Evolutionary conservation across 2,113 vertebrate genomes (phyloP).

Genomic region (Chionomys nivalis): DNA sequence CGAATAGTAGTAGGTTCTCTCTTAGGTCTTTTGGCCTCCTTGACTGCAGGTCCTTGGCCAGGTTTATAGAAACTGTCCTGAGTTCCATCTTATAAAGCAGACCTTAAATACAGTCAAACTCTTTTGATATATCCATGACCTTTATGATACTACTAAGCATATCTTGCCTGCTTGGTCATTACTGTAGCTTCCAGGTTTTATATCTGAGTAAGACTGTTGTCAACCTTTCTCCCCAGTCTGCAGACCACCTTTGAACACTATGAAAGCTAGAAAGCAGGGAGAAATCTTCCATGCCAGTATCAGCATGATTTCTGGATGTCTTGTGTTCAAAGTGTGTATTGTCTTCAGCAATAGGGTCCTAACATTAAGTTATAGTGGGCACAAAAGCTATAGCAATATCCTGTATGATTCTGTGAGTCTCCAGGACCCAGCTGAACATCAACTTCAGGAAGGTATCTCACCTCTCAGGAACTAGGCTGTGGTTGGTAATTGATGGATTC

Average conservation of each 20-base stretch:
- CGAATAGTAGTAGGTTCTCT: not conserved
- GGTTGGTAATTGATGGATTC: not conserved
- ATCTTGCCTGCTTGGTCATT: not conserved
- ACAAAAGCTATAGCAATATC: not conserved
- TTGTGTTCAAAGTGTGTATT: not conserved
- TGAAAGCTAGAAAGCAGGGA: not conserved
- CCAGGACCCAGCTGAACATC: too few relatives aligned
- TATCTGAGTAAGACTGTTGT: not conserved
- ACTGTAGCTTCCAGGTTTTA: not conserved
- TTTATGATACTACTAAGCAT: not conserved
- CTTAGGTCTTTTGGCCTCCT: not conserved
- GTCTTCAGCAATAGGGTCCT: too few relatives aligned
- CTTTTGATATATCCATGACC: not conserved
- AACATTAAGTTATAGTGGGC: not conserved
- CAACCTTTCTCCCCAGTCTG: not conserved
- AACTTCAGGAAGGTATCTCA: not conserved
- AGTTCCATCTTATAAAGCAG: not conserved
- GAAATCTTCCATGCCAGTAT: not conserved
- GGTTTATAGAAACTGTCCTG: not conserved
- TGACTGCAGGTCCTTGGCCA: not conserved
- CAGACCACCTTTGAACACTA: not conserved
- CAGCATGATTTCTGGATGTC: not conserved
- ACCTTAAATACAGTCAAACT: not conserved
- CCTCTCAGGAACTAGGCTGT: not conserved
- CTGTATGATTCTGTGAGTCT: not conserved